Conservation (phyloP, 2,113 vertebrate species). For the Upupa epops region DNA sequence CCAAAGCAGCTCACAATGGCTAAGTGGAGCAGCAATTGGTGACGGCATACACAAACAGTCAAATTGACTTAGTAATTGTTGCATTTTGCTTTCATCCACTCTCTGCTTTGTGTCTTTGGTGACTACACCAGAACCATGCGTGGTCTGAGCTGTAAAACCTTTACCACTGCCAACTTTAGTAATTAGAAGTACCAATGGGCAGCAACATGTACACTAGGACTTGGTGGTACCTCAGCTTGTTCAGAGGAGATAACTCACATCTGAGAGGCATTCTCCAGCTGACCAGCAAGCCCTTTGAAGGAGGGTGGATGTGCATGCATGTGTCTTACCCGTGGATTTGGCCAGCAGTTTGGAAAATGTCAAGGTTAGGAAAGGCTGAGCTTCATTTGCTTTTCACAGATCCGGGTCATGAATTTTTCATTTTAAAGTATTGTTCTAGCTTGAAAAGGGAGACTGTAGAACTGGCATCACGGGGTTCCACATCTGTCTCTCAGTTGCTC, state of each 20-base stretch:
- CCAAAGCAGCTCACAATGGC: neutral
- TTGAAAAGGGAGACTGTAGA: neutral
- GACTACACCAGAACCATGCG: neutral
- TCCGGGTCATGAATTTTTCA: slow-evolving; percentile 53
- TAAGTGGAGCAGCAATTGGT: neutral
- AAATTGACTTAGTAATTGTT: neutral
- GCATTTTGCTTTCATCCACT: neutral
- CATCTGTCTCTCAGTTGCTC: slow-evolving; percentile 37
- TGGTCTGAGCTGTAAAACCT: neutral
- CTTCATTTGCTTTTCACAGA: slow-evolving; percentile 55
- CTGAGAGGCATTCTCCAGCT: slow-evolving; percentile 2
- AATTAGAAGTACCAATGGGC: neutral
- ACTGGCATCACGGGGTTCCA: slow-evolving; percentile 25
- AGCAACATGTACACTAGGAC: rapidly evolving
- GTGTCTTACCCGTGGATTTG: slow-evolving; percentile 35
- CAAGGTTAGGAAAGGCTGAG: slow-evolving; percentile 62
- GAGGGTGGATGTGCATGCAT: neutral
- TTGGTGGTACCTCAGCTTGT: neutral
- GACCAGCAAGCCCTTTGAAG: slow-evolving; percentile 34
- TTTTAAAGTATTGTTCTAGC: slow-evolving; percentile 56
- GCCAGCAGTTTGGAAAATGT: slow-evolving; percentile 65
- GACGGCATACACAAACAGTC: neutral
- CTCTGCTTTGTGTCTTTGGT: neutral
- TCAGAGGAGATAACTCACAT: slow-evolving; percentile 7
- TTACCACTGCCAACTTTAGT: neutral